phyloP scores from a whole-genome alignment of 2,113 vertebrate species.

The Ammodytes dubius region DNA sequence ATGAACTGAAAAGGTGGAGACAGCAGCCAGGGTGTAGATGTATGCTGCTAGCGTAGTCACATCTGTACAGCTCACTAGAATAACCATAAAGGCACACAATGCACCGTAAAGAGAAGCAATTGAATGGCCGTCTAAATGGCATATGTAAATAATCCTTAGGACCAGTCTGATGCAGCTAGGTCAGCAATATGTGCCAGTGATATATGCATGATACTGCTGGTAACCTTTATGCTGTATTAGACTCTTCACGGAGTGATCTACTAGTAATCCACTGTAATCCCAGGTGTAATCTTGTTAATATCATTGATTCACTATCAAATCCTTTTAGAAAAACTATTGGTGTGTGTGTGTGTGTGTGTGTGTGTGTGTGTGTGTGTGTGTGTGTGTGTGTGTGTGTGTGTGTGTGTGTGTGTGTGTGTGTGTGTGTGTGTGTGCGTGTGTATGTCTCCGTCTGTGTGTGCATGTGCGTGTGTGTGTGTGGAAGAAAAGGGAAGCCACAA shows the following conservation, averaged over 20 bases:
- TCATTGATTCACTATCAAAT: conserved; percentile 41
- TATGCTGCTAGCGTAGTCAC: not conserved
- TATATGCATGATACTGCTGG: conserved; percentile 12
- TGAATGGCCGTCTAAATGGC: conserved; percentile 16
- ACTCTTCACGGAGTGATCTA: conserved; percentile 58
- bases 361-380: not conserved
- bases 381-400: not conserved
- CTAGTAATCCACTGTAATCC: conserved; percentile 70
- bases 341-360: not conserved
- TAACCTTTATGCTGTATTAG: conserved; percentile 64
- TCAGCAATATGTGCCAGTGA: conserved; percentile 7
- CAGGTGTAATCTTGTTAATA: conserved; percentile 67
- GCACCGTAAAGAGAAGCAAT: conserved; percentile 17
- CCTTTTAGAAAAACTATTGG: conserved; percentile 50
- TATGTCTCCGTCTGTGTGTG: too few species aligned
- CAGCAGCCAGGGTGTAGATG: conserved; percentile 18
- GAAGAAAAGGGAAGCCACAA: conserved; percentile 20
- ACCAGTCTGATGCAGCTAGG: conserved; percentile 3
- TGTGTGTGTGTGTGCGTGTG: not conserved
- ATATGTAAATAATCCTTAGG: conserved; percentile 6
- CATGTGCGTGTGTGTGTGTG: accelerated
- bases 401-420: not conserved
- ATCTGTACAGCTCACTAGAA: not conserved
- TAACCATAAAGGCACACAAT: not conserved
- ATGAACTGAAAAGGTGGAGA: conserved; percentile 31